Conservation (phyloP, 1,140 invertebrate genomes). For the Lepidotrigona ventralis region DNA sequence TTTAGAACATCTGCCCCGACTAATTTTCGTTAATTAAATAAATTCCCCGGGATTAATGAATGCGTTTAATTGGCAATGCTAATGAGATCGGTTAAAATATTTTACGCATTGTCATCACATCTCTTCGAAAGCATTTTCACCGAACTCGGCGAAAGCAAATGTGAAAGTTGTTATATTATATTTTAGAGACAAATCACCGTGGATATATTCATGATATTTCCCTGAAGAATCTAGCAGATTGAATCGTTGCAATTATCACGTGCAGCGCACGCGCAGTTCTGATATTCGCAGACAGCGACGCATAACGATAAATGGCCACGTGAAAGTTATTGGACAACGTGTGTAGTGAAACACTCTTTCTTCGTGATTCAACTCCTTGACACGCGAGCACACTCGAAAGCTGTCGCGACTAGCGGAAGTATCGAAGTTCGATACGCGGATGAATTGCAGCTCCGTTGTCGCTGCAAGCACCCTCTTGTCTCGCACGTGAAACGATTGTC, state of each 20-base stretch:
- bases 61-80: neutral
- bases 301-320: neutral
- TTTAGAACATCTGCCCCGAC: neutral
- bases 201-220: neutral
- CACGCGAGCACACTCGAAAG: neutral
- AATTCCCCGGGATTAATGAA: neutral
- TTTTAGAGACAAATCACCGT: slow-evolving; percentile 34
- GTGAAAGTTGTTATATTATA: neutral
- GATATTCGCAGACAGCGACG: neutral
- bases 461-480: slow-evolving; percentile 6
- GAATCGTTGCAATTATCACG: slow-evolving; percentile 48
- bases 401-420: slow-evolving; percentile 6
- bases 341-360: slow-evolving; percentile 17
- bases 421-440: slow-evolving; percentile 34
- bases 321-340: slow-evolving; percentile 39
- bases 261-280: neutral
- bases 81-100: slow-evolving; percentile 3
- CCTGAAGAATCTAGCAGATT: slow-evolving; percentile 43
- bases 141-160: neutral
- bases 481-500: slow-evolving; percentile 21
- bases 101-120: neutral
- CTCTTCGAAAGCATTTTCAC: neutral
- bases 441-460: slow-evolving; percentile 25
- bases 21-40: slow-evolving; percentile 32
- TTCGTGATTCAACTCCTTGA: slow-evolving; percentile 49